These are phyloP conservation scores for Caenorhabditis zanzibari DNA, from an alignment of 2,888 invertebrate genomes.

Conservation along the genomic window DNA sequence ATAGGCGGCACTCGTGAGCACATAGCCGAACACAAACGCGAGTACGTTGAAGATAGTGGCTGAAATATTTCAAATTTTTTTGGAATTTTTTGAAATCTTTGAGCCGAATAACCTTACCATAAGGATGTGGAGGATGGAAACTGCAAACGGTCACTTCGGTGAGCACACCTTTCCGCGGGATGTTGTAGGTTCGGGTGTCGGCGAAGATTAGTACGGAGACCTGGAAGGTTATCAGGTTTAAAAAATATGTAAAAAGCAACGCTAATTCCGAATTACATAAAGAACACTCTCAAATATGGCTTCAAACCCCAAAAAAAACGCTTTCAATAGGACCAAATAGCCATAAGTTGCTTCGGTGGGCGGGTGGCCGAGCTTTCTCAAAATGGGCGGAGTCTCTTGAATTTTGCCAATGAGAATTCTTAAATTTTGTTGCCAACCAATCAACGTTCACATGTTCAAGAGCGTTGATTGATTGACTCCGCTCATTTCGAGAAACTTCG, in stretches of 20 bases:
- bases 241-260: too few species aligned
- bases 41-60: constrained; percentile 22
- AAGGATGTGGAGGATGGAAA: constrained; percentile 61
- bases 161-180: constrained; percentile 16
- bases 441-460: too few species aligned
- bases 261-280: too few species aligned
- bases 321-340: too few species aligned
- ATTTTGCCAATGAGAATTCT: too few species aligned
- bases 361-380: too few species aligned
- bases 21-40: not conserved
- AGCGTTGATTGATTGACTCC: too few species aligned
- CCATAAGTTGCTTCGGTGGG: too few species aligned
- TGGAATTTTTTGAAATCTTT: not conserved
- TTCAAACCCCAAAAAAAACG: too few species aligned
- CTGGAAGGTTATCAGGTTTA: constrained; percentile 1
- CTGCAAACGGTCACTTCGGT: constrained; percentile 56
- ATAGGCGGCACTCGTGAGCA: constrained; percentile 68
- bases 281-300: not conserved
- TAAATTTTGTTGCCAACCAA: too few species aligned
- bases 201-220: constrained; percentile 40
- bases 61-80: constrained; percentile 2
- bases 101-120: constrained; percentile 33
- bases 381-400: too few species aligned
- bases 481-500: too few species aligned
- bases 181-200: constrained; percentile 42